Percentiles rank a stretch among this genome's conserved stretches.
Evolutionary conservation across 1,140 invertebrate genomes (phyloP).

Genomic region (Battus philenor): DNA sequence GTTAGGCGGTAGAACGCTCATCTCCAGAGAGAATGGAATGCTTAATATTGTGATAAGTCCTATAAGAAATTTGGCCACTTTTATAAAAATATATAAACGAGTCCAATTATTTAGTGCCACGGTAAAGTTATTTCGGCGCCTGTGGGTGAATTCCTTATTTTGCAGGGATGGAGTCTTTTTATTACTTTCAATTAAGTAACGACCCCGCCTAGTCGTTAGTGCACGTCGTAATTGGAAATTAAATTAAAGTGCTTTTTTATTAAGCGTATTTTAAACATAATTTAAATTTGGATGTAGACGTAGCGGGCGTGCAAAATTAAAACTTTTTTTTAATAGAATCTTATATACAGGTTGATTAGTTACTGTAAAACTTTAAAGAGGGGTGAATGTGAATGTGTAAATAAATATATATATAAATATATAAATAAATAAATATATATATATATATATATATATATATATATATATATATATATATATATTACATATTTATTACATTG

Average conservation of each 20-base stretch:
- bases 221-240: slow-evolving; percentile 14
- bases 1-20: too few species aligned
- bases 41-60: too few species aligned
- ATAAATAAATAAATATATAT: too few species aligned
- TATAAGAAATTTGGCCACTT: too few species aligned
- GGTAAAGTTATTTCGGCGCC: slow-evolving; percentile 1
- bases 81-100: background rate
- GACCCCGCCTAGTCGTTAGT: slow-evolving; percentile 15
- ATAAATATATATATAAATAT: too few species aligned
- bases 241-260: slow-evolving; percentile 13
- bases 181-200: slow-evolving; percentile 17
- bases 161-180: slow-evolving; percentile 11
- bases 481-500: too few species aligned
- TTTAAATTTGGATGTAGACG: background rate
- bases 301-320: background rate
- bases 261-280: slow-evolving; percentile 4
- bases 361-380: background rate
- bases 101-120: slow-evolving; percentile 4
- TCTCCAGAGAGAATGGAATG: too few species aligned
- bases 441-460: too few species aligned
- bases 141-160: slow-evolving; percentile 8
- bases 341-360: background rate
- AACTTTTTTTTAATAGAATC: background rate
- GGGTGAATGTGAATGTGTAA: too few species aligned
- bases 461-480: too few species aligned